Conservation (phyloP, 2,888 invertebrate species). For the Nomada flava region DNA sequence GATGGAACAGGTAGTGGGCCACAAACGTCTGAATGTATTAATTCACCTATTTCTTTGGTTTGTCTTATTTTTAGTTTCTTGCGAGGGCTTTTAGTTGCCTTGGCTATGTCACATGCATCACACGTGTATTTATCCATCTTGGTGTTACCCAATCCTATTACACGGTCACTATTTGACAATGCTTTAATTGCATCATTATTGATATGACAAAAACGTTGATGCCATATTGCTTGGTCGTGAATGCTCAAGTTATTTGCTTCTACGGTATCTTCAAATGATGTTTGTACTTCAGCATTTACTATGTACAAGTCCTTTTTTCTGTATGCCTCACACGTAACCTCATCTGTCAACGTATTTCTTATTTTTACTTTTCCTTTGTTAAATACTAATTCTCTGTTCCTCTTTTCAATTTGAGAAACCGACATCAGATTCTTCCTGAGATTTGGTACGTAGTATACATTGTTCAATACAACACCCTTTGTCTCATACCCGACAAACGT, state of each 20-base stretch:
- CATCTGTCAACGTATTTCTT: too few relatives aligned
- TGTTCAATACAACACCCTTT: too few relatives aligned
- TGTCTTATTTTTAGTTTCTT: constrained; percentile 13
- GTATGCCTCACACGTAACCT: too few relatives aligned
- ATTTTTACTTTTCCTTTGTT: too few relatives aligned
- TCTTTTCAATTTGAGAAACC: too few relatives aligned
- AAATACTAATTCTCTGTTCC: too few relatives aligned
- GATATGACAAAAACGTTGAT: constrained; percentile 34
- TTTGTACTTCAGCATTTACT: too few relatives aligned
- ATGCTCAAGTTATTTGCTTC: not conserved
- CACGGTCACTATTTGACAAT: not conserved
- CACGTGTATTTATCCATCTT: constrained; percentile 13
- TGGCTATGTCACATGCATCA: constrained; percentile 10
- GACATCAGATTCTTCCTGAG: too few relatives aligned
- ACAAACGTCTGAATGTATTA: constrained; percentile 23
- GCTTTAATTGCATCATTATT: constrained; percentile 2
- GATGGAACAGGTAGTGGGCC: constrained; percentile 14
- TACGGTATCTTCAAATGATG: not conserved
- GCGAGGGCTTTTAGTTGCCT: constrained; percentile 19
- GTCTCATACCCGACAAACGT: too few relatives aligned
- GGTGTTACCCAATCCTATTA: constrained; percentile 9
- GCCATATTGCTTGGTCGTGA: constrained; percentile 10
- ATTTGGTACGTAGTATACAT: too few relatives aligned
- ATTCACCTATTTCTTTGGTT: constrained; percentile 8
- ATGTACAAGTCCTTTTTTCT: too few relatives aligned